Evolutionary conservation across 2,797 vertebrate species (phyloP), one percentile per base, ranked within the genome.

Genomic region (Enteromius mattozi): DNA sequence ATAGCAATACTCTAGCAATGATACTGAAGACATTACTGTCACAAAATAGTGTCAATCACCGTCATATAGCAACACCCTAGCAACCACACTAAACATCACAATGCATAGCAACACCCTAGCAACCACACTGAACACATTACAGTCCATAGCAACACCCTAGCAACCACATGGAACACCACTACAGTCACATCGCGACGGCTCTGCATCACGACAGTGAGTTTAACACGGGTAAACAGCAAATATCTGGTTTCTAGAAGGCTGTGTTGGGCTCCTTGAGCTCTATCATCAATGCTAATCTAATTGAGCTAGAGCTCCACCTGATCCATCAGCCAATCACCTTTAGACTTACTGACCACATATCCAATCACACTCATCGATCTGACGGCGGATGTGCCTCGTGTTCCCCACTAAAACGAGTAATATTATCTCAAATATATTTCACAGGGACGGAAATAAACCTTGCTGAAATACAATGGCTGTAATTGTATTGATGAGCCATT

Each of bases 211-310:
- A 6, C 1, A 3, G 45, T 51, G 45, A 51, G 45, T 72, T 72
- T 49, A 10, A 49, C 24, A 30, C 0, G 2, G 42, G 14, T 14
- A 68, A 37, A 68, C 33, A 40, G 35, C 54, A 45, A 77, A 75
- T 12, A 42, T 45, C 45, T 49, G 42, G 45, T 49, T 17, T 69
- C 2, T n/a, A n/a, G 6, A 24, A 70, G 37, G 10, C 4, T 49
- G 24, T 49, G 45, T 30, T 7, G 3, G 21, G 79, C 78, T 80
- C 19, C 86, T 87, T 68, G 63, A 81, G 85, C 42, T 72, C 21
- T 51, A 88, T 75, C 81, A 79, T 92, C 93, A 88, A 94, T 94
- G 80, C 91, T 93, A 94, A 95, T 89, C 10, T 63, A 89, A 91
- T 95, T 92, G 47, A 17, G 61, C 69, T 87, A 77, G 65, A 91